Evolutionary conservation across 2,888 invertebrate species (phyloP).

Genomic region (Andrena hattorfiana): DNA sequence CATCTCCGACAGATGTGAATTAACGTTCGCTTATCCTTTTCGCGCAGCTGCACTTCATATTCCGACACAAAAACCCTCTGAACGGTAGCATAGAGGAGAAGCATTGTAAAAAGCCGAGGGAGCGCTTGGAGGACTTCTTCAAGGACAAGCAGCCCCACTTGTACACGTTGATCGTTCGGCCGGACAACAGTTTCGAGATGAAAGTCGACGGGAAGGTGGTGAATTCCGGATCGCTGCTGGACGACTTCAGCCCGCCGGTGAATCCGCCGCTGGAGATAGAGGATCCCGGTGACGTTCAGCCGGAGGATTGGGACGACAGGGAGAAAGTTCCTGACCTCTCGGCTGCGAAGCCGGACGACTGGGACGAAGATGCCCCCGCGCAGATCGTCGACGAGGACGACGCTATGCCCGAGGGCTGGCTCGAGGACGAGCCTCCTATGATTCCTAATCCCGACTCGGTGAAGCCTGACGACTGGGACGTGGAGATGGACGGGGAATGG

Average conservation of each 20-base stretch:
- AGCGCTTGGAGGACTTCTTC: slow-evolving; percentile 93
- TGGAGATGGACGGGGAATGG: slow-evolving; percentile 99
- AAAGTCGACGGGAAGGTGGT: slow-evolving; percentile 93
- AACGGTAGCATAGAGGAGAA: slow-evolving; percentile 97
- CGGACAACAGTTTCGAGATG: slow-evolving; percentile 93
- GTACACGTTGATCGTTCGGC: slow-evolving; percentile 91
- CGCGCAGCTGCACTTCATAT: slow-evolving; percentile 92
- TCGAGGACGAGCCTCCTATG: slow-evolving; percentile 95
- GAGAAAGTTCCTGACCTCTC: slow-evolving; percentile 96
- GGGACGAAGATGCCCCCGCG: slow-evolving; percentile 98
- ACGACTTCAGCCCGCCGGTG: slow-evolving; percentile 96
- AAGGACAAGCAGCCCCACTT: slow-evolving; percentile 97
- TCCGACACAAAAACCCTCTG: slow-evolving; percentile 97
- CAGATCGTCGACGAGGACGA: slow-evolving; percentile 95
- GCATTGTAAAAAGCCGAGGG: slow-evolving; percentile 96
- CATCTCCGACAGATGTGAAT: not conserved
- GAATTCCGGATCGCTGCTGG: slow-evolving; percentile 94
- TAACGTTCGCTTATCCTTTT: slow-evolving; percentile 27
- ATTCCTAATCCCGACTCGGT: slow-evolving; percentile 94
- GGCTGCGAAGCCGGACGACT: slow-evolving; percentile 96
- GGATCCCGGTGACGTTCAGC: slow-evolving; percentile 94
- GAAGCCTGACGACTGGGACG: slow-evolving; percentile 98
- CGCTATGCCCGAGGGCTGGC: slow-evolving; percentile 95
- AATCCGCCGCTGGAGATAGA: slow-evolving; percentile 98
- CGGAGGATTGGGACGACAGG: slow-evolving; percentile 98